Evolutionary conservation across 1,140 invertebrate genomes (phyloP).

Genomic region (Capitella teleta): DNA sequence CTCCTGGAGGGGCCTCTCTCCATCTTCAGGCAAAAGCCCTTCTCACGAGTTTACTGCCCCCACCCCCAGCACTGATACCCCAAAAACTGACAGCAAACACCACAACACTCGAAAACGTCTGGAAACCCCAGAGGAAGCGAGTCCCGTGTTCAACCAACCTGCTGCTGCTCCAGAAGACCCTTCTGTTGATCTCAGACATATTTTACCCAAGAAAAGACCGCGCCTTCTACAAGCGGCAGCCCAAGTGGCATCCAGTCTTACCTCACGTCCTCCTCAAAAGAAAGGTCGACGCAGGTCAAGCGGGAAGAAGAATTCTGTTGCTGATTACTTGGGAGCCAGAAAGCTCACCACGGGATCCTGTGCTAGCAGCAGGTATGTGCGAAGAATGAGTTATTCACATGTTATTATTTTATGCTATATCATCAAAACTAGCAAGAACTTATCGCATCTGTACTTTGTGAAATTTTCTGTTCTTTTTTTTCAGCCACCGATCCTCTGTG

Average conservation of each 20-base stretch:
- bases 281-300: neutral
- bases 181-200: neutral
- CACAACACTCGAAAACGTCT: neutral
- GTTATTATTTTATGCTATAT: neutral
- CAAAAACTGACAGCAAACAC: neutral
- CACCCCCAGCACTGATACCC: neutral
- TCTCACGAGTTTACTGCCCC: neutral
- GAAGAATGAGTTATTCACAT: neutral
- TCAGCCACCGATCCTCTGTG: neutral
- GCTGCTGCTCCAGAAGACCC: neutral
- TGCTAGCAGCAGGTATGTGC: slow-evolving; percentile 59
- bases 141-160: neutral
- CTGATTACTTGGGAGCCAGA: neutral
- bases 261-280: no score
- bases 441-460: neutral
- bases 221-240: neutral
- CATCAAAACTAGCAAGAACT: neutral
- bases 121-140: neutral
- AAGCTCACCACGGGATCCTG: slow-evolving; percentile 59
- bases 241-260: no score
- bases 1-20: slow-evolving; percentile 1
- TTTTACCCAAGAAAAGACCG: neutral
- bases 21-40: neutral
- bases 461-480: neutral
- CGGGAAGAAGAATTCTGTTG: neutral